A percentile compares a stretch with the other conserved stretches of the same genome.
These are phyloP conservation scores for Drosophila hamatofila DNA, from an alignment of 2,888 invertebrate species.

Conservation along the genomic window DNA sequence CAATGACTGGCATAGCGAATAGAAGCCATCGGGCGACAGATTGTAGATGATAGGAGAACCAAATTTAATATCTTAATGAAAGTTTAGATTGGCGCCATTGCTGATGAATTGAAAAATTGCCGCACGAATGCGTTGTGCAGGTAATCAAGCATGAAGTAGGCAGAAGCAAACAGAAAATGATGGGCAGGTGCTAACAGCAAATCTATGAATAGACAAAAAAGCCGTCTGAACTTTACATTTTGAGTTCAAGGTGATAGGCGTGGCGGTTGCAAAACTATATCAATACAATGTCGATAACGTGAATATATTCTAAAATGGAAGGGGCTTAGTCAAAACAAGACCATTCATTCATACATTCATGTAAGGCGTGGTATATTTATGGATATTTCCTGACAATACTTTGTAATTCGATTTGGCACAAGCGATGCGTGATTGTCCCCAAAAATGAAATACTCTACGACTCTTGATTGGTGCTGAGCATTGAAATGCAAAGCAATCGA, in stretches of 20 bases:
- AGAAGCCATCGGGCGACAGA: neutral
- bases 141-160: slow-evolving; percentile 74
- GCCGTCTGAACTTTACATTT: slow-evolving; percentile 11
- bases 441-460: slow-evolving; percentile 4
- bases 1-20: slow-evolving; percentile 32
- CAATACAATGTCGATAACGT: neutral
- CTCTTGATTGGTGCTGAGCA: slow-evolving; percentile 15
- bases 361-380: neutral
- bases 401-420: neutral
- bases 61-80: slow-evolving; percentile 73
- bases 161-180: slow-evolving; percentile 27
- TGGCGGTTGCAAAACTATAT: slow-evolving; percentile 11
- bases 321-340: accelerated
- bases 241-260: slow-evolving; percentile 5
- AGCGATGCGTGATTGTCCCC: neutral
- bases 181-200: neutral
- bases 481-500: slow-evolving; percentile 44
- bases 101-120: slow-evolving; percentile 79
- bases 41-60: slow-evolving; percentile 5
- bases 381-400: neutral
- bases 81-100: slow-evolving; percentile 66
- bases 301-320: neutral
- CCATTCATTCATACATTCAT: neutral
- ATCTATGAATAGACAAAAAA: slow-evolving; percentile 51
- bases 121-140: slow-evolving; percentile 74